These are phyloP conservation scores for Bombus balteatus DNA, from an alignment of 1,140 invertebrate species.

Conservation along the genomic window DNA sequence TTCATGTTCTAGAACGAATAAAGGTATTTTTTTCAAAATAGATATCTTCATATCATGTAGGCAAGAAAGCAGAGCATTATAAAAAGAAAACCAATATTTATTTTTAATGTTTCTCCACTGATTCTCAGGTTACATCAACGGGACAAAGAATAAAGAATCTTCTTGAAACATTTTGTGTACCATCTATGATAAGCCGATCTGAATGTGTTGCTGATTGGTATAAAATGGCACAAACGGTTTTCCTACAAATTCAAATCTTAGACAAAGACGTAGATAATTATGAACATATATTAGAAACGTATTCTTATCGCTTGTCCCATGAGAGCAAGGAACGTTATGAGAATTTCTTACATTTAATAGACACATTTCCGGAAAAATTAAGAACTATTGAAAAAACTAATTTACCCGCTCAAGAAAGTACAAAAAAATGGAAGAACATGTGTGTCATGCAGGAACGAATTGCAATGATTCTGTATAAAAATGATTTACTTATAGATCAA, in stretches of 20 bases:
- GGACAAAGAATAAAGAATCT: slow-evolving; percentile 87
- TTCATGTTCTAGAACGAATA: slow-evolving; percentile 93
- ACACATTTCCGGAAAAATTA: slow-evolving; percentile 72
- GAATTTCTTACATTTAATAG: slow-evolving; percentile 69
- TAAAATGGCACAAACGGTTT: slow-evolving; percentile 91
- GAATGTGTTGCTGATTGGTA: slow-evolving; percentile 92
- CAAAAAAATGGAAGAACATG: slow-evolving; percentile 80
- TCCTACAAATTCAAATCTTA: slow-evolving; percentile 89
- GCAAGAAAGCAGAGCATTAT: slow-evolving; percentile 18
- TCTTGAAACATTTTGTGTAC: slow-evolving; percentile 86
- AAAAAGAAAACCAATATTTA: background rate
- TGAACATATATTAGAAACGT: slow-evolving; percentile 77
- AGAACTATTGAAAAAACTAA: slow-evolving; percentile 68
- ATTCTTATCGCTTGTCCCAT: slow-evolving; percentile 75
- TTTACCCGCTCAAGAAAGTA: slow-evolving; percentile 69
- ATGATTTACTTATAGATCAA: slow-evolving; percentile 79
- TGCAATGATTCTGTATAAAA: slow-evolving; percentile 77
- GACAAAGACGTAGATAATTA: slow-evolving; percentile 87
- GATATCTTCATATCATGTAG: background rate
- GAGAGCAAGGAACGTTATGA: slow-evolving; percentile 78
- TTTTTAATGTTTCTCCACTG: slow-evolving; percentile 21
- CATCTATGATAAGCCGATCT: slow-evolving; percentile 86
- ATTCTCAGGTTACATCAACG: slow-evolving; percentile 84
- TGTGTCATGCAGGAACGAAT: slow-evolving; percentile 81
- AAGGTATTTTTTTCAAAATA: slow-evolving; percentile 78